Conservation (phyloP, 1,140 invertebrate species). For the Araneus ventricosus region DNA sequence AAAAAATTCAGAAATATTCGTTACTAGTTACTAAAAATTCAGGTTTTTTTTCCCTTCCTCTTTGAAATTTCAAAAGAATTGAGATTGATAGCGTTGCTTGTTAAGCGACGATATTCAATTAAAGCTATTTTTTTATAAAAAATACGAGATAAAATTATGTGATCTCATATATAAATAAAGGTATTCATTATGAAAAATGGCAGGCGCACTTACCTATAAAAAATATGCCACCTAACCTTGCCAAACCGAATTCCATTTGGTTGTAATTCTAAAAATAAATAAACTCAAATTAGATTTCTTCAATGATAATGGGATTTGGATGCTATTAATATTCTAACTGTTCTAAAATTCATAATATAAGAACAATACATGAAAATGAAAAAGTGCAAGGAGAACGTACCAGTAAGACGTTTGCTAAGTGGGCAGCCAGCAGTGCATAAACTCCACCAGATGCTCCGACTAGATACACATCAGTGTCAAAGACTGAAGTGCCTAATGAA, state of each 20-base stretch:
- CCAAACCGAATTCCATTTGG: conserved; percentile 96
- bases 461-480: conserved; percentile 91
- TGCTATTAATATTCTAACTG: background rate
- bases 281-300: conserved; percentile 6
- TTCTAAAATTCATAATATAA: background rate
- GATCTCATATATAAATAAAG: too few species aligned
- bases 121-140: too few species aligned
- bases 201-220: conserved; percentile 88
- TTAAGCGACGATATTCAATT: too few species aligned
- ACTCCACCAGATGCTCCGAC: conserved; percentile 98
- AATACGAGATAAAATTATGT: too few species aligned
- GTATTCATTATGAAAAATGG: too few species aligned
- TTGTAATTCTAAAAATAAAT: conserved; percentile 87
- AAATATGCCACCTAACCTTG: conserved; percentile 93
- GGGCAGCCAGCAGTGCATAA: conserved; percentile 96
- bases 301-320: background rate
- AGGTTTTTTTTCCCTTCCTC: too few species aligned
- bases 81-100: too few species aligned
- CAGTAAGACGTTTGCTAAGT: conserved; percentile 96
- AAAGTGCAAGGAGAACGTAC: conserved; percentile 81
- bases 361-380: background rate
- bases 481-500: conserved; percentile 88
- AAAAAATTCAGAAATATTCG: too few species aligned
- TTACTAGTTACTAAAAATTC: too few species aligned
- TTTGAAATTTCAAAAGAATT: too few species aligned